Conservation (phyloP, 2,797 vertebrate species). For the Ficedula albicollis region DNA sequence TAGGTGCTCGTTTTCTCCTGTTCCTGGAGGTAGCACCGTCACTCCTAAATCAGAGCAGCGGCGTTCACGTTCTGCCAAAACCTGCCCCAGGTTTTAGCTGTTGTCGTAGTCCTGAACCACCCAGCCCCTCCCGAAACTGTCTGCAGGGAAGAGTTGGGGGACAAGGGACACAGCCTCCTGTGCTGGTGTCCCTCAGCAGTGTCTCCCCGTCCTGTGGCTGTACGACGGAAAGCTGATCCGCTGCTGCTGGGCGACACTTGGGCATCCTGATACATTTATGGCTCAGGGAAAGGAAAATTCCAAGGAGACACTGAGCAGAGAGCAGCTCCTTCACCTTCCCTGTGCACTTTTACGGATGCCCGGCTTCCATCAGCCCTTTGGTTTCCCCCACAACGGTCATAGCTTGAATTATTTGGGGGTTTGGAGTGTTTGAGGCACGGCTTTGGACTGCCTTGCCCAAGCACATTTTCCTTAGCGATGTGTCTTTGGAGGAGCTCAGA, state of each 20-base stretch:
- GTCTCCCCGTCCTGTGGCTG: neutral
- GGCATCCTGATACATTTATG: neutral
- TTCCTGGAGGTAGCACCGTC: neutral
- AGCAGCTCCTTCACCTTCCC: neutral
- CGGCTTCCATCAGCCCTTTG: neutral
- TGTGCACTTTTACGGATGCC: neutral
- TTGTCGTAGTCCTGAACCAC: neutral
- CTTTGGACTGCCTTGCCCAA: neutral
- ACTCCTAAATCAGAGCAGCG: neutral
- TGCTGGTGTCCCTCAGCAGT: neutral
- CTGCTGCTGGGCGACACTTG: neutral
- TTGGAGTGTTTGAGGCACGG: neutral
- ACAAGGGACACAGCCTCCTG: neutral
- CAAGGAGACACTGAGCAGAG: neutral
- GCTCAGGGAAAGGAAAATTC: conserved; percentile 8
- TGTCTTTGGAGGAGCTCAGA: neutral
- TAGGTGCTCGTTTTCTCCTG: neutral
- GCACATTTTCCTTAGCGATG: neutral
- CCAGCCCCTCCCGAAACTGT: neutral
- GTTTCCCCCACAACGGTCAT: neutral
- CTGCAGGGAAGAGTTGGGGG: neutral
- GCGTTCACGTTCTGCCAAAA: neutral
- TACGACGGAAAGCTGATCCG: neutral
- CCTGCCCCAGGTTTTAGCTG: neutral
- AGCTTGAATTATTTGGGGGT: neutral